phyloP scores from a whole-genome alignment of 2,888 invertebrate genomes.

The Tenthredo amoena region DNA sequence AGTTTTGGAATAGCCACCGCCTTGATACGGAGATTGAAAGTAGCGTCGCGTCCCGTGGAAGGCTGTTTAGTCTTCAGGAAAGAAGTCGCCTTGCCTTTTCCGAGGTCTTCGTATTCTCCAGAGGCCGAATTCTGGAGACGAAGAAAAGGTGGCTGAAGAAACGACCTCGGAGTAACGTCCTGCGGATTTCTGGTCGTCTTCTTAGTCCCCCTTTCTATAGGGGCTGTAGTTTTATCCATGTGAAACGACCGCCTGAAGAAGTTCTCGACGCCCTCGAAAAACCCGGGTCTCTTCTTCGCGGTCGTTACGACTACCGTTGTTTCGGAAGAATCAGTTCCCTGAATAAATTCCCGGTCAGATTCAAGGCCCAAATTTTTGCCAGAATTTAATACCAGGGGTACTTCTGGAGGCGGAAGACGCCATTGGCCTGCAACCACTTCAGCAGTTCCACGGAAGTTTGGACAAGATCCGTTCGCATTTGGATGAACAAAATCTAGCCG shows the following conservation, averaged over 20 bases:
- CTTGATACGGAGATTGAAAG: conserved; percentile 31
- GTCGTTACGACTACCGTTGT: background rate
- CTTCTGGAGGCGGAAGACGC: background rate
- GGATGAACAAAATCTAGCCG: conserved; percentile 30
- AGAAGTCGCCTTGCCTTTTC: background rate
- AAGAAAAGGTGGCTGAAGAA: background rate
- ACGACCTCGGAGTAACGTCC: background rate
- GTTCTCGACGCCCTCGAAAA: conserved; percentile 6
- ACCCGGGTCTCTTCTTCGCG: background rate
- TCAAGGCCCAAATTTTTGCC: background rate
- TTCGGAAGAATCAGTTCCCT: background rate
- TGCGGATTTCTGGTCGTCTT: background rate
- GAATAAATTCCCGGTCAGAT: background rate
- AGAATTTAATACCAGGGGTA: background rate
- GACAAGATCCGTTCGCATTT: background rate
- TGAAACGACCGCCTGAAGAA: conserved; percentile 33
- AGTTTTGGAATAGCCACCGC: background rate
- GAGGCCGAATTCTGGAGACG: background rate
- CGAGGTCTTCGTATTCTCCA: background rate
- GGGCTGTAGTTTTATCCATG: background rate
- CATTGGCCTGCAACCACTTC: conserved; percentile 19
- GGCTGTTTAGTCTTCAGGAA: background rate
- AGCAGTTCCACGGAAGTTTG: background rate
- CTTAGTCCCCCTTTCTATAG: background rate
- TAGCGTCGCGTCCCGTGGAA: background rate